phyloP scores from a whole-genome alignment of 2,113 vertebrate species.

The Tretioscincus oriximinensis region DNA sequence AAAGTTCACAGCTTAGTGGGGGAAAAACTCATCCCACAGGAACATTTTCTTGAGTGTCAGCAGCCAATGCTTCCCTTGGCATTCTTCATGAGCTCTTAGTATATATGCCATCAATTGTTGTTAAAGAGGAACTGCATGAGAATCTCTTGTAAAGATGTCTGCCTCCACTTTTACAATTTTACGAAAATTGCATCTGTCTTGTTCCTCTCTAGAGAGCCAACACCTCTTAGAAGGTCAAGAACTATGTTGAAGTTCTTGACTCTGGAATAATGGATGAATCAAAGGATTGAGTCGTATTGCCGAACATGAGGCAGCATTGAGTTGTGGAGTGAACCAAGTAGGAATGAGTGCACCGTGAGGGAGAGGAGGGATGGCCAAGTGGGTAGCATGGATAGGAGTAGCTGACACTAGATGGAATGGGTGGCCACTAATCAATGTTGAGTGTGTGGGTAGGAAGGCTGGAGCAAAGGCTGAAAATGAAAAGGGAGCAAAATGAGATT shows the following conservation, averaged over 20 bases:
- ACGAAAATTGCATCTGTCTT: slow-evolving; percentile 41
- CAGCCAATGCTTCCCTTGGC: slow-evolving; percentile 24
- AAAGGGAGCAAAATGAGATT: slow-evolving; percentile 78
- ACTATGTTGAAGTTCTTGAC: slow-evolving; percentile 75
- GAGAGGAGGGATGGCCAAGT: slow-evolving; percentile 75
- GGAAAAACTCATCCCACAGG: neutral
- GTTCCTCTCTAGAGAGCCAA: slow-evolving; percentile 55
- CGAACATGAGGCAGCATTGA: slow-evolving; percentile 67
- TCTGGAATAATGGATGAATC: slow-evolving; percentile 76
- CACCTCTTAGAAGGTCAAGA: slow-evolving; percentile 68
- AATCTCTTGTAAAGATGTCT: slow-evolving; percentile 35
- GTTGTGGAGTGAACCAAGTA: slow-evolving; percentile 73
- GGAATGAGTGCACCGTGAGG: slow-evolving; percentile 73
- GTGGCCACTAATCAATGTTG: slow-evolving; percentile 72
- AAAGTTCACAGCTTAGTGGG: neutral
- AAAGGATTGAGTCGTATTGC: slow-evolving; percentile 76
- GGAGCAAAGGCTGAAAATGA: slow-evolving; percentile 69
- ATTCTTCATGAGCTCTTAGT: slow-evolving; percentile 16
- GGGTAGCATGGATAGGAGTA: slow-evolving; percentile 72
- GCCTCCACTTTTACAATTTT: slow-evolving; percentile 41
- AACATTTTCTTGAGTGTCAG: slow-evolving; percentile 32
- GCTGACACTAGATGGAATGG: slow-evolving; percentile 71
- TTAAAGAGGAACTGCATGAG: slow-evolving; percentile 6
- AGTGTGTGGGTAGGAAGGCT: slow-evolving; percentile 72
- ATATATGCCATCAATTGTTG: slow-evolving; percentile 30